A percentile compares a stretch with the other conserved stretches of the same genome.
Evolutionary conservation across 2,113 vertebrate species (phyloP).

Genomic region (Copsychus sechellarum): DNA sequence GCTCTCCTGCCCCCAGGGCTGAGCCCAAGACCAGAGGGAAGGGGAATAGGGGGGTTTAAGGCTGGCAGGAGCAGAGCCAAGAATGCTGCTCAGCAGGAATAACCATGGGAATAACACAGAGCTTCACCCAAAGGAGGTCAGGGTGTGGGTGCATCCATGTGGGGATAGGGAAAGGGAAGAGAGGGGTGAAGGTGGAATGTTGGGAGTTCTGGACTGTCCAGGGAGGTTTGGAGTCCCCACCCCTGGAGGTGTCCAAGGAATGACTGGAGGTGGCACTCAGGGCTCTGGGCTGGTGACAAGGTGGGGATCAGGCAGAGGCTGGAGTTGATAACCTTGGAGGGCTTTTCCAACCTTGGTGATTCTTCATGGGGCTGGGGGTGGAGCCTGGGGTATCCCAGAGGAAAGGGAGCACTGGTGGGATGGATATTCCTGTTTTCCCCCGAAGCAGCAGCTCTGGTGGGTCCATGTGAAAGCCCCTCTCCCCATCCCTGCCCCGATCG

Average conservation of each 20-base stretch:
- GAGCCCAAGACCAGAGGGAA: background rate
- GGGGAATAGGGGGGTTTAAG: background rate
- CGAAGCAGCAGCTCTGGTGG: rapidly evolving
- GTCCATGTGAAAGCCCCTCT: background rate
- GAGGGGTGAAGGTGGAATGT: rapidly evolving
- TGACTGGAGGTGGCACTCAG: background rate
- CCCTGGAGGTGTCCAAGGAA: background rate
- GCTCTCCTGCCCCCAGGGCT: background rate
- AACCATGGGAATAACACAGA: background rate
- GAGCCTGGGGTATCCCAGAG: background rate
- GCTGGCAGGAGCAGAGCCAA: background rate
- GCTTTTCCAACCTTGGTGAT: background rate
- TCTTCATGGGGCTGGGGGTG: background rate
- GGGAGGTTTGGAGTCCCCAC: rapidly evolving
- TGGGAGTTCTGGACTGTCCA: background rate
- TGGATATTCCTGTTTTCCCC: background rate
- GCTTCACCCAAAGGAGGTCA: background rate
- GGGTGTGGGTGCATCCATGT: rapidly evolving
- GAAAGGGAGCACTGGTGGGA: background rate
- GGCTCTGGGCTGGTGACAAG: background rate
- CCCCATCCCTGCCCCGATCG: background rate
- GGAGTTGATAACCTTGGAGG: rapidly evolving
- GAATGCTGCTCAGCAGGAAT: background rate
- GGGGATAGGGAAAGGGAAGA: background rate
- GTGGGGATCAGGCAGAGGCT: background rate